Evolutionary conservation across 2,888 invertebrate species (phyloP), one percentile per base, ranked within the genome.

Genomic region (Dicyrtoma fusca): DNA sequence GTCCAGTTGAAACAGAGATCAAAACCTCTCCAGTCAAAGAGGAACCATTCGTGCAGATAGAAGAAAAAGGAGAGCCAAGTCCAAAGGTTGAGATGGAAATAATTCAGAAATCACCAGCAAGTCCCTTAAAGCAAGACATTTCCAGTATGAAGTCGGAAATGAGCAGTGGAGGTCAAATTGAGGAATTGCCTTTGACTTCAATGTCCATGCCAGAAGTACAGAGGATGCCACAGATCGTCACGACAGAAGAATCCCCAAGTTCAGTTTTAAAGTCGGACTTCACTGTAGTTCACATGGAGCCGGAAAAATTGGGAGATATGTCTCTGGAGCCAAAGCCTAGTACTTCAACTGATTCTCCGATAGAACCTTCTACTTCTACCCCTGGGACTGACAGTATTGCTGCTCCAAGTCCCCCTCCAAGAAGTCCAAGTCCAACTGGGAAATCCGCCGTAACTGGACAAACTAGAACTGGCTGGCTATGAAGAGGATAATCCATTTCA

Each of bases 391-490:
- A 34, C 3, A 34, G n/a, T n/a, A n/a, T n/a, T n/a, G 5, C 51
- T n/a, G n/a, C 51, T 47, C 51, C n/a, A 19, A 17, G 3, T 55
- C 55, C 19, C 55, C 34, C 8, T 3, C 8, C 34, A 34, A 53
- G 72, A 45, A 51, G 72, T 45, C 65, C 74, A 1, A 73, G 75
- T 55, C 72, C 74, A 1, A 64, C 71, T 17, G 77, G 75, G 21
- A 77, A 66, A 34, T 78, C 78, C 11, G 78, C 75, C 0, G 73
- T 78, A 6, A 78, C 78, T 51, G 78, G 78, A 5, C 78, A 78
- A 65, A 76, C 75, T 11, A 74, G 78, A 55, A 78, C 78, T 4
- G 78, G 76, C 19, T 78, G 78, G 78, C 63, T 77, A n/a, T 77
- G 72, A 71, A 62, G 23, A 21, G 13, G 25, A 51, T 34, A 3